Conservation (phyloP, 1,140 invertebrate genomes). For the Drosophila tsacasi region DNA sequence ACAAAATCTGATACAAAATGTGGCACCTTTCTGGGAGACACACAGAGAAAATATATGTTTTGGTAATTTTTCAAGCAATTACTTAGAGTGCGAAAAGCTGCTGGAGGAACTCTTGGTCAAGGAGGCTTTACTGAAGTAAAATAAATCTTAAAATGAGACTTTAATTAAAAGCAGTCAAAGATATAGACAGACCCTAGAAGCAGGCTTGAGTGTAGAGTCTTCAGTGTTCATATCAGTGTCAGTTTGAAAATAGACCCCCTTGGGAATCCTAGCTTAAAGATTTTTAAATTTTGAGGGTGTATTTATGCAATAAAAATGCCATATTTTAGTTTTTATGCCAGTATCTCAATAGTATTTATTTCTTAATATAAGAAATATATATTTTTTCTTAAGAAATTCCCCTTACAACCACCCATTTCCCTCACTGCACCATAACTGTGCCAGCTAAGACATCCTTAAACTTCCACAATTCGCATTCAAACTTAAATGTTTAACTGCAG, state of each 20-base stretch:
- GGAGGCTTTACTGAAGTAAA: not conserved
- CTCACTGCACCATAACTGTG: conserved; percentile 9
- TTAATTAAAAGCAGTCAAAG: not conserved
- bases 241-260: too few species aligned
- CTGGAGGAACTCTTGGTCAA: not conserved
- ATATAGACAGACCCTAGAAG: too few species aligned
- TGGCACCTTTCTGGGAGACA: conserved; percentile 6
- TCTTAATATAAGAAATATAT: not conserved
- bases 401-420: not conserved
- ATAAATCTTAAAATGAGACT: not conserved
- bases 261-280: too few species aligned
- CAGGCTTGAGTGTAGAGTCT: too few species aligned
- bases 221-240: too few species aligned
- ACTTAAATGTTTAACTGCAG: conserved; percentile 7
- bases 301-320: not conserved
- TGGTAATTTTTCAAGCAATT: not conserved
- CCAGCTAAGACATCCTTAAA: conserved; percentile 2
- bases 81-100: not conserved
- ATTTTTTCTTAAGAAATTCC: not conserved
- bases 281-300: too few species aligned
- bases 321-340: not conserved
- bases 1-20: conserved; percentile 16
- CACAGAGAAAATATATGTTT: not conserved
- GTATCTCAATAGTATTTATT: not conserved
- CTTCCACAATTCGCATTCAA: conserved; percentile 9